phyloP scores from a whole-genome alignment of 23 tunicate species.

The Styela plicata region DNA sequence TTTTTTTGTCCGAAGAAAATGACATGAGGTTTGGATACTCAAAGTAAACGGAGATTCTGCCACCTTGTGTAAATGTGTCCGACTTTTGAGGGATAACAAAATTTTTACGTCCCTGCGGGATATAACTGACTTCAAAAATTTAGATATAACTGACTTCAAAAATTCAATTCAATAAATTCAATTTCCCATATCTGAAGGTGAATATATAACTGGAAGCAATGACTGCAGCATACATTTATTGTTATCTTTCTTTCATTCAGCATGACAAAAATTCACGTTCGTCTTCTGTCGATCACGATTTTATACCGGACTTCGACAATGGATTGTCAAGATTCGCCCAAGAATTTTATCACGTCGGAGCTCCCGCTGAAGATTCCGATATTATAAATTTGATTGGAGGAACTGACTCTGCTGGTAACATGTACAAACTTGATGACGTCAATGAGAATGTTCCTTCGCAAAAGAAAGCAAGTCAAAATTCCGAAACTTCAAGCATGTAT shows the following conservation, averaged over 20 bases:
- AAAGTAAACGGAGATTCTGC: no score
- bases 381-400: slow-evolving; percentile 13
- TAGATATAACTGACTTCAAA: no score
- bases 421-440: background rate
- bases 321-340: slow-evolving; percentile 3
- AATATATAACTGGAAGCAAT: no score
- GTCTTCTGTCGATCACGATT: background rate
- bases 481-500: slow-evolving; percentile 30
- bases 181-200: no score
- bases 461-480: slow-evolving; percentile 8
- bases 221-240: no score
- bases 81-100: no score
- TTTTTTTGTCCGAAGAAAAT: no score
- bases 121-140: no score
- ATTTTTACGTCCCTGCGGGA: no score
- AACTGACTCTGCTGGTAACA: background rate
- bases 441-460: background rate
- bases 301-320: background rate
- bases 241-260: background rate
- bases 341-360: slow-evolving; percentile 23
- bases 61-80: no score
- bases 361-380: background rate
- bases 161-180: no score
- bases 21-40: no score
- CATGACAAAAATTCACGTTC: background rate